Evolutionary conservation across 2,113 vertebrate genomes (phyloP).

Genomic region (Oenanthe oenanthe): DNA sequence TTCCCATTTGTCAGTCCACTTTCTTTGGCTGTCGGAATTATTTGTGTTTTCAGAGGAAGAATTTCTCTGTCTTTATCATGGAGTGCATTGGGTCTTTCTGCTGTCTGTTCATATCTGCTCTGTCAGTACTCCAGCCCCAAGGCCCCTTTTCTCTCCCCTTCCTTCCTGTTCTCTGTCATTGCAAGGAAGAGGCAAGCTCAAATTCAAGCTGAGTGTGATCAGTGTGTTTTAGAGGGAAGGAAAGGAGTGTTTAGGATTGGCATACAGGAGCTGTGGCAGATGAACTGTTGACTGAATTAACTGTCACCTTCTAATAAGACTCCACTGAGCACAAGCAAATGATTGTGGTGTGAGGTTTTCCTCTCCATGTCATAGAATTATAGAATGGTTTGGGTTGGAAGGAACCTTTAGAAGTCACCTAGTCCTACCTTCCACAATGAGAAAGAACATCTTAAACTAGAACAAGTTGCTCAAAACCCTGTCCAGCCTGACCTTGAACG

Average conservation of each 20-base stretch:
- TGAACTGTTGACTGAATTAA: constrained; percentile 4
- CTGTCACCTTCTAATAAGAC: not conserved
- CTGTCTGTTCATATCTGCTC: constrained; percentile 24
- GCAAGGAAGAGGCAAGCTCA: constrained; percentile 14
- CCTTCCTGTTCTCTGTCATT: constrained; percentile 55
- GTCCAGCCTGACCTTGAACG: not conserved
- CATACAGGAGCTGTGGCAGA: not conserved
- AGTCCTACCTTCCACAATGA: not conserved
- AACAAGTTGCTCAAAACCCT: not conserved
- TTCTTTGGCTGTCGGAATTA: not conserved
- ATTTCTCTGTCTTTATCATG: not conserved
- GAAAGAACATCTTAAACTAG: not conserved
- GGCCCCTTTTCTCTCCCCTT: constrained; percentile 27
- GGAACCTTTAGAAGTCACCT: not conserved
- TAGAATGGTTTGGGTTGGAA: not conserved
- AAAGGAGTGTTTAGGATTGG: not conserved
- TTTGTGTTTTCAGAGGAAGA: constrained; percentile 21
- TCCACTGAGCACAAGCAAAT: not conserved
- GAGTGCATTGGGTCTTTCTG: not conserved
- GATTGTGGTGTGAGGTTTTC: not conserved
- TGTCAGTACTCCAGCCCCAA: not conserved
- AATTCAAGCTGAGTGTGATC: constrained; percentile 34
- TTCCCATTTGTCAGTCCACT: not conserved
- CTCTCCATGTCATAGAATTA: not conserved
- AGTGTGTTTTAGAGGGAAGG: not conserved